Conservation (phyloP, 2,888 invertebrate genomes). For the Chalcosyrphus nemorum region DNA sequence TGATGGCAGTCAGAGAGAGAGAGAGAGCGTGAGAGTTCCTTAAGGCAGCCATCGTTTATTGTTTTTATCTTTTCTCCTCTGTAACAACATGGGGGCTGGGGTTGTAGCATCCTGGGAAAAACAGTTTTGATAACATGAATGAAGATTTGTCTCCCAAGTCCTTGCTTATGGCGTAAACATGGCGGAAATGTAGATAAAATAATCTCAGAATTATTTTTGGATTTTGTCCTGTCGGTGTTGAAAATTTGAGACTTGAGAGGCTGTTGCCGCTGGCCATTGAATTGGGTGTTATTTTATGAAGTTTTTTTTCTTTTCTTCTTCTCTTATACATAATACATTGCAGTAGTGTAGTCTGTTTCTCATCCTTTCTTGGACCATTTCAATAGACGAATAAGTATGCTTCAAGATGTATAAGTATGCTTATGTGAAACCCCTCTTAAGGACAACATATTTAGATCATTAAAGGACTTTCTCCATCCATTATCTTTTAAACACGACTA, state of each 20-base stretch:
- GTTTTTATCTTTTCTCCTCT: neutral
- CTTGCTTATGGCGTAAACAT: slow-evolving; percentile 19
- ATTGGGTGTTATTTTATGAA: neutral
- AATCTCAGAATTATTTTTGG: slow-evolving; percentile 9
- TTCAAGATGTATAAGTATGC: too few relatives aligned
- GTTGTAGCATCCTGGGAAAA: slow-evolving; percentile 6
- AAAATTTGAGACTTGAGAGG: neutral
- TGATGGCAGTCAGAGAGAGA: too few relatives aligned
- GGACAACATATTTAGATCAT: too few relatives aligned
- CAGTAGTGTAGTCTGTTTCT: too few relatives aligned
- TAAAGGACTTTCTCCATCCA: too few relatives aligned
- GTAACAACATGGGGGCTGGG: neutral
- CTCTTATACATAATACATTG: too few relatives aligned
- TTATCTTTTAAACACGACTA: too few relatives aligned
- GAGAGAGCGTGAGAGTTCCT: too few relatives aligned
- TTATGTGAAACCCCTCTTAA: too few relatives aligned
- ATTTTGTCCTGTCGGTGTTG: neutral
- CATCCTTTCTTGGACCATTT: too few relatives aligned
- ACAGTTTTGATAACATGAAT: slow-evolving; percentile 27
- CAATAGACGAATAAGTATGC: too few relatives aligned
- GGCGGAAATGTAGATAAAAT: slow-evolving; percentile 35
- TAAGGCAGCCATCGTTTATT: slow-evolving; percentile 1
- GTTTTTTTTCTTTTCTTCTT: neutral
- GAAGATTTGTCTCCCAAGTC: slow-evolving; percentile 11
- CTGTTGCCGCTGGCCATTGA: neutral